Base-by-base conservation (phyloP, 2,888 invertebrate species). In the Eulithis testata region DNA sequence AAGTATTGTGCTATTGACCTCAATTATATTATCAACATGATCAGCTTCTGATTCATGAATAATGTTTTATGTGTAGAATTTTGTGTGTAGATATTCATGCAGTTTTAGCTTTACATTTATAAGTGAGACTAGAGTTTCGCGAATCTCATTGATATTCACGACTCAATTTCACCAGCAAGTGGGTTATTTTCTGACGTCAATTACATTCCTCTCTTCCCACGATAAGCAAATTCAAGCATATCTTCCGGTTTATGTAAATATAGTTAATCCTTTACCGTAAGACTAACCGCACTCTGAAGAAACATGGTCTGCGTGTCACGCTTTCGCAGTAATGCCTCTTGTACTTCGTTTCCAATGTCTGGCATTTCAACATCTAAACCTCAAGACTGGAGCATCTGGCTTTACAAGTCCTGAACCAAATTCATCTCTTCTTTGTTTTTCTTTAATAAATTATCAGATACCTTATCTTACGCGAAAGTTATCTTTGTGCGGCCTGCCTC, bases 211-310 rank as follows among this genome's bases (percentile, higher is more conserved):
- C 36, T 12, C 61, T 49, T 49, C 60, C 61, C 43, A 59, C 36
- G 43, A 52, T 60, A 43, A 59, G 14, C 14, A 58, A 49, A 45
- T 57, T 9, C 45, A 44, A 21, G 37, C 36, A 27, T 54, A 52
- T 59, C 65, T 64, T 58, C 61, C 59, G 61, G 47, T 56, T 64
- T n/a, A 37, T 55, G 57, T 61, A 60, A 47, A 50, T 57, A 55
- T 45, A 55, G 58, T 36, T 56, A 64, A 69, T 68, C 59, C 58
- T 58, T 58, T 12, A 58, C 70, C 65, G 69, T 70, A 62, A 65
- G 9, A 40, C 27, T 4, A 27, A 31, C 11, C 55, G 59, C 64
- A 59, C 55, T n/a, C 31, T 9, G 50, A 59, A 64, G 49, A 53
- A 49, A 43, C 45, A 53, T 14, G 27, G 4, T n/a, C 52, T 12